Base-by-base conservation (phyloP, 2,888 invertebrate genomes). In the Dasypogon diadema region DNA sequence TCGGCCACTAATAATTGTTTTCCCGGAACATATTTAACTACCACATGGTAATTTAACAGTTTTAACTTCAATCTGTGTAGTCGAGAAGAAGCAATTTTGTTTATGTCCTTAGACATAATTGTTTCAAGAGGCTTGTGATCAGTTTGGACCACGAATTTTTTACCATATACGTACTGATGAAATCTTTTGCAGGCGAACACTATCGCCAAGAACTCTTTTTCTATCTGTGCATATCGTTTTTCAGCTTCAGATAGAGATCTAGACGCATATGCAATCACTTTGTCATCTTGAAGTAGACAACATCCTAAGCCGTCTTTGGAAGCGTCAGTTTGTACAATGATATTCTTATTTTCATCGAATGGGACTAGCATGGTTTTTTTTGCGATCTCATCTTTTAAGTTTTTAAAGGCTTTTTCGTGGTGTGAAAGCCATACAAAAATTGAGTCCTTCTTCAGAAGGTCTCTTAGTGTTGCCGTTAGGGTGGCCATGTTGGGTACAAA, bases 141-240 rank as follows among this genome's bases (percentile, higher is more conserved):
- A n/a, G n/a, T n/a, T n/a, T n/a, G n/a, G n/a, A n/a, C n/a, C n/a
- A n/a, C n/a, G n/a, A n/a, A n/a, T n/a, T n/a, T n/a, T n/a, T n/a
- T n/a, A n/a, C n/a, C 81, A 80, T 80, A 81, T 3, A 82, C 78
- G 78, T 79, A 82, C 46, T 81, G 81, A 79, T 83, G 82, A 79
- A 84, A 84, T 77, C 83, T 83, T 74, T 81, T 78, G 48, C 80
- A 80, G 2, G 82, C 81, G 77, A 82, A 82, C 2, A 80, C 80
- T 10, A 83, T 81, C 24, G 83, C 83, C 56, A 85, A 78, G 2
- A 83, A 74, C 78, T 85, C 83, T 76, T 84, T 85, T 79, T 85
- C 84, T 5, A 86, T 84, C 79, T 86, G 84, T 2, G 83, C 80
- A 79, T 82, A 84, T 42, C 80, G 82, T 76, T 81, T 78, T 75